Percentiles rank a stretch among this genome's conserved stretches.
Evolutionary conservation across 2,797 vertebrate species (phyloP).

Genomic region (Eurystomus glaucurus): DNA sequence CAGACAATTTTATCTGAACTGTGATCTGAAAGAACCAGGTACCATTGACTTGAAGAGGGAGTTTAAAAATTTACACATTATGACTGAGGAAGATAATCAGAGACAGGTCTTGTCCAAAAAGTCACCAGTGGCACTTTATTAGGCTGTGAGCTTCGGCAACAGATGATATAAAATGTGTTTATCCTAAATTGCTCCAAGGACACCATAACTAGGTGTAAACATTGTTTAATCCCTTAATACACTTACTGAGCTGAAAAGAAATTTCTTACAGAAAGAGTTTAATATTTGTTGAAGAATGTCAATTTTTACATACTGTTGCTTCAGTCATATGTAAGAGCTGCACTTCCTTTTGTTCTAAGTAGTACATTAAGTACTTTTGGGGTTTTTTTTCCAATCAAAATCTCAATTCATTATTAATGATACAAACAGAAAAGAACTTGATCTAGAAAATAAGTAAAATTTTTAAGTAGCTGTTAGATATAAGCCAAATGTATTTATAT

Average conservation of each 20-base stretch:
- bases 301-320: background rate
- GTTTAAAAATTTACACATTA: background rate
- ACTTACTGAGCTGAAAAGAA: background rate
- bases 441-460: background rate
- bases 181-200: background rate
- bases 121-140: no score
- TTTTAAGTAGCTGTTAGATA: background rate
- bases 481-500: background rate
- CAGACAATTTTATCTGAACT: background rate
- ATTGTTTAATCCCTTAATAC: background rate
- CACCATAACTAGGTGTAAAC: background rate
- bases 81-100: background rate
- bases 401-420: background rate
- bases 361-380: background rate
- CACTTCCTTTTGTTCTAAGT: background rate
- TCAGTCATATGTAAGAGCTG: background rate
- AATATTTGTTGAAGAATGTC: background rate
- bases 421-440: background rate
- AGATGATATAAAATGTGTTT: background rate
- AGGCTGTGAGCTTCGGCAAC: background rate
- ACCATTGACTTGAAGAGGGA: accelerated
- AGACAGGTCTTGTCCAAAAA: background rate
- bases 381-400: background rate
- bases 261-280: background rate
- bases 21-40: background rate